Conservation (phyloP, 2,113 vertebrate genomes). For the Notiomystis cincta region DNA sequence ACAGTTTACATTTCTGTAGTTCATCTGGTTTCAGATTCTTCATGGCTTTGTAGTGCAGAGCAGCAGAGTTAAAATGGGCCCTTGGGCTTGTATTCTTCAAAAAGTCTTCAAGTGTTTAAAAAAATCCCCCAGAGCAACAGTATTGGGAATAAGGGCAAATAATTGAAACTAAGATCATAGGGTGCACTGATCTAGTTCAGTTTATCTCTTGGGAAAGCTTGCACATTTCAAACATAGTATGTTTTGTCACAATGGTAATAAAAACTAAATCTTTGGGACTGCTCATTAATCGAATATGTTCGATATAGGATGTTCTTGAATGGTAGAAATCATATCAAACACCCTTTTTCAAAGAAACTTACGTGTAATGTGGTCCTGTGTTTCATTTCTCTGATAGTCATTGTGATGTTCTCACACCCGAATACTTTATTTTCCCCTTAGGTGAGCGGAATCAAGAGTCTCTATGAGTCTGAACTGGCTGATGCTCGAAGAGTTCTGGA, state of each 20-base stretch:
- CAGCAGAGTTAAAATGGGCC: neutral
- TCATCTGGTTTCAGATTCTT: neutral
- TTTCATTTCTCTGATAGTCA: neutral
- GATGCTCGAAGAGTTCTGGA: constrained; percentile 91
- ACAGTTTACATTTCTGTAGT: neutral
- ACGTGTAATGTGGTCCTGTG: neutral
- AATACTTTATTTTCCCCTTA: constrained; percentile 11
- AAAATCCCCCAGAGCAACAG: neutral
- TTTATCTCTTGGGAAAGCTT: neutral
- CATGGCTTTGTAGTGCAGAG: neutral
- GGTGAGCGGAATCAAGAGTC: constrained; percentile 87
- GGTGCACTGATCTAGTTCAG: neutral
- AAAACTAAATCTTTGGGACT: neutral
- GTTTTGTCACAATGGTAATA: neutral
- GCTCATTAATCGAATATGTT: neutral
- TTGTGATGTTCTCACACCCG: neutral
- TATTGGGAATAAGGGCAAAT: neutral
- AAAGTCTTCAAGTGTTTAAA: neutral
- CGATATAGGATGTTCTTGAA: neutral
- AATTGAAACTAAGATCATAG: neutral
- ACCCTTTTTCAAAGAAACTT: neutral
- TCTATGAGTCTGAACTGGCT: constrained; percentile 91
- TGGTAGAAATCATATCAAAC: neutral
- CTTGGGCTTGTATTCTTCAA: neutral
- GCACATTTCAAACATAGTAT: neutral